These are phyloP conservation scores for Brachyhypopomus occidentalis DNA, from an alignment of 2,113 vertebrate genomes.

Conservation along the genomic window DNA sequence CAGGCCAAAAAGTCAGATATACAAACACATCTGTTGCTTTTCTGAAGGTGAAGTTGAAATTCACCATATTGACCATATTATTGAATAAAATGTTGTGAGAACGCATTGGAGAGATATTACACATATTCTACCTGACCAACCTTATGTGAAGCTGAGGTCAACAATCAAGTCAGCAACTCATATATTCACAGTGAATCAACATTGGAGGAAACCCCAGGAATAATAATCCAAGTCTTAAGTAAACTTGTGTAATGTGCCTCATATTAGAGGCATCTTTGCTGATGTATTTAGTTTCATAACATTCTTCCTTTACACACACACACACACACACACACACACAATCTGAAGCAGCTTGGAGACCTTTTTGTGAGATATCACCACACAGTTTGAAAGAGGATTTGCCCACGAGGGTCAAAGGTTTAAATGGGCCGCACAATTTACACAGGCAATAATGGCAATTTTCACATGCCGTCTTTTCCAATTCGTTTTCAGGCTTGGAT, in stretches of 20 bases:
- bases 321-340: constrained; percentile 52
- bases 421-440: constrained; percentile 47
- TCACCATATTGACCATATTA: background rate
- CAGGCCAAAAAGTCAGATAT: background rate
- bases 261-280: constrained; percentile 49
- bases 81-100: background rate
- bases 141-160: background rate
- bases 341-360: constrained; percentile 71
- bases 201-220: constrained; percentile 45
- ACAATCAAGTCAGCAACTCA: background rate
- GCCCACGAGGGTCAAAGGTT: constrained; percentile 64
- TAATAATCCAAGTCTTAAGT: constrained; percentile 53
- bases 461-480: constrained; percentile 57
- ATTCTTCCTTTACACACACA: constrained; percentile 23
- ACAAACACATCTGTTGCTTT: background rate
- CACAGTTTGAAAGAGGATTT: constrained; percentile 75
- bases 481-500: constrained; percentile 59
- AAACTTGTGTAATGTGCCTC: constrained; percentile 55
- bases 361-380: constrained; percentile 72
- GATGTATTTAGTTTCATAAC: constrained; percentile 61
- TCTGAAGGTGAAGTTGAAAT: background rate
- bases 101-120: background rate
- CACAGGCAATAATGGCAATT: constrained; percentile 47
- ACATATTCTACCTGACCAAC: background rate
- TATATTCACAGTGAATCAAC: background rate